phyloP scores from a whole-genome alignment of 2,797 vertebrate genomes.

The Pantherophis alleghaniensis region DNA sequence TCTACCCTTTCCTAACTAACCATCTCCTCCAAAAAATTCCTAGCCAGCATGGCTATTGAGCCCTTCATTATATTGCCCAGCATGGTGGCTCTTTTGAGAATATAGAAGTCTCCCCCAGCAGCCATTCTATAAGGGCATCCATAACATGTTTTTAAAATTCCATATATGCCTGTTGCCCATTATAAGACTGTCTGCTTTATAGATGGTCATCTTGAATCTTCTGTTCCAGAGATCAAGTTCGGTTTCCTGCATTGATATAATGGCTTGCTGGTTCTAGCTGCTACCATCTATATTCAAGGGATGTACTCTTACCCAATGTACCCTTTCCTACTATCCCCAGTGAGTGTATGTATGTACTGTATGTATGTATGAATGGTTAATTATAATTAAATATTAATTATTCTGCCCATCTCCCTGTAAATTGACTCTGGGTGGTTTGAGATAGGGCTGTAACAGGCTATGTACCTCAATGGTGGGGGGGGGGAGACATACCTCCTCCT shows the following conservation, averaged over 20 bases:
- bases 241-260: not conserved
- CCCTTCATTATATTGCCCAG: not conserved
- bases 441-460: not conserved
- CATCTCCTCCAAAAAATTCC: not conserved
- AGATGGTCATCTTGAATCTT: not conserved
- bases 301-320: not conserved
- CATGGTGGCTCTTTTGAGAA: not conserved
- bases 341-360: too few relatives aligned
- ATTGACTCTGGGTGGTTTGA: not conserved
- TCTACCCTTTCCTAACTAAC: not conserved
- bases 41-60: not conserved
- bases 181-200: not conserved
- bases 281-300: not conserved
- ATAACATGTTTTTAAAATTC: not conserved
- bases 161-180: too few relatives aligned
- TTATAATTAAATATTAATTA: too few relatives aligned
- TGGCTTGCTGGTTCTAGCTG: not conserved
- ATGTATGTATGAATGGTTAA: too few relatives aligned
- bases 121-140: not conserved
- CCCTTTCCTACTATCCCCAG: not conserved
- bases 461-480: not conserved
- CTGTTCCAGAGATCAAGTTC: not conserved
- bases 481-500: not conserved
- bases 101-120: not conserved
- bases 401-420: not conserved